phyloP scores from a whole-genome alignment of 2,797 vertebrate genomes.

The Urosaurus nigricauda region DNA sequence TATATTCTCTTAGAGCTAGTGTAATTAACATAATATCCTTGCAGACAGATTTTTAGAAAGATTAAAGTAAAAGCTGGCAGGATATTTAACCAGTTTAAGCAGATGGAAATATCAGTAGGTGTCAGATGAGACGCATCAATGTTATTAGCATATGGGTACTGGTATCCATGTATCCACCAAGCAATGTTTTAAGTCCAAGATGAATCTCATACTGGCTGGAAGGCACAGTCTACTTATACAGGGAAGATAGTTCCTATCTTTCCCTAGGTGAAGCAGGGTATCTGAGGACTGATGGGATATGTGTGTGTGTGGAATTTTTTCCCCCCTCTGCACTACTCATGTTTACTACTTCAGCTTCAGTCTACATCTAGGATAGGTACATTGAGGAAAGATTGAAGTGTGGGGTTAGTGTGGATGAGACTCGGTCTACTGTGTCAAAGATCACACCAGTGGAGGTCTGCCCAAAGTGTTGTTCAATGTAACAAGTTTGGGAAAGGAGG shows the following conservation, averaged over 20 bases:
- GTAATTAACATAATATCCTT: conserved; percentile 29
- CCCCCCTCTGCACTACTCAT: neutral
- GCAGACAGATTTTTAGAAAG: conserved; percentile 24
- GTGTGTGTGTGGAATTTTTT: neutral
- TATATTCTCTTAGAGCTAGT: conserved; percentile 19
- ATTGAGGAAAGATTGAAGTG: neutral
- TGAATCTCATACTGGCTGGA: neutral
- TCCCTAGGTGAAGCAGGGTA: neutral
- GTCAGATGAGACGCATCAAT: neutral
- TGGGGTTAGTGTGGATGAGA: neutral
- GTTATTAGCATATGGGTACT: neutral
- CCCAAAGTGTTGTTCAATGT: neutral
- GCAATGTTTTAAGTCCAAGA: neutral
- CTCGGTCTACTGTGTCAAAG: neutral
- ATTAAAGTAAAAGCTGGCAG: neutral
- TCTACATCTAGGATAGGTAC: neutral
- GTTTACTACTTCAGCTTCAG: neutral
- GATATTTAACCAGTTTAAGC: neutral
- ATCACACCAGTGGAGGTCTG: neutral
- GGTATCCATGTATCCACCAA: neutral
- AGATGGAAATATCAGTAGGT: neutral
- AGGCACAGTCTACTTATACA: neutral
- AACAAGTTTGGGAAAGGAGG: neutral
- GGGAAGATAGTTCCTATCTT: neutral
- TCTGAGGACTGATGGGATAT: neutral